A percentile compares a stretch with the other conserved stretches of the same genome.
These are phyloP conservation scores for Leptopilina clavipes DNA, from an alignment of 1,140 invertebrate genomes.

Conservation along the genomic window DNA sequence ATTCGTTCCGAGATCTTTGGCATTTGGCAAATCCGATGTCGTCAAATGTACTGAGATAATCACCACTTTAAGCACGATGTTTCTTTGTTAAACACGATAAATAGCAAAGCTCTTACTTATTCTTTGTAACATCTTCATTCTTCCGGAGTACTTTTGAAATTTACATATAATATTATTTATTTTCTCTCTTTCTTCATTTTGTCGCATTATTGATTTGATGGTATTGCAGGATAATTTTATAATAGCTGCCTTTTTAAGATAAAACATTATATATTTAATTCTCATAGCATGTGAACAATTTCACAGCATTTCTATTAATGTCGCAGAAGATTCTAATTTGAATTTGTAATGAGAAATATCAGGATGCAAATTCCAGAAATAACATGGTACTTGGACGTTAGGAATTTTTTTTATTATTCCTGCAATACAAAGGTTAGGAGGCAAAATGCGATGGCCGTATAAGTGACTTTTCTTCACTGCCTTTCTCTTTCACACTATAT, in stretches of 20 bases:
- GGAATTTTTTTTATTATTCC: not conserved
- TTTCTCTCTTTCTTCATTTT: not conserved
- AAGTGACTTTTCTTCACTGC: constrained; percentile 24
- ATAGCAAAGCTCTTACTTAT: not conserved
- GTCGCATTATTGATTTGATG: not conserved
- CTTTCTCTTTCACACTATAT: constrained; percentile 28
- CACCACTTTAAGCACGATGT: not conserved
- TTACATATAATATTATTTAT: not conserved
- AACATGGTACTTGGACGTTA: not conserved
- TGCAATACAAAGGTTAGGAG: not conserved
- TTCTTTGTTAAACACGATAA: constrained; percentile 22
- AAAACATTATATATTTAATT: too few species aligned
- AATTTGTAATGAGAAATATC: not conserved
- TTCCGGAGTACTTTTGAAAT: not conserved
- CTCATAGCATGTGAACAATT: not conserved
- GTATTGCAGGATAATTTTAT: too few species aligned
- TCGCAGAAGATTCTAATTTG: constrained; percentile 1
- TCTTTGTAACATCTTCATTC: not conserved
- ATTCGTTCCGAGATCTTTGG: not conserved
- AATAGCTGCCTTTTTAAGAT: too few species aligned
- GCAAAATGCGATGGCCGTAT: not conserved
- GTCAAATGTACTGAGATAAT: constrained; percentile 6
- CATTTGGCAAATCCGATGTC: constrained; percentile 19
- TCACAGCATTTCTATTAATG: not conserved
- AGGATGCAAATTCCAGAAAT: not conserved